phyloP scores from a whole-genome alignment of 2,888 invertebrate genomes.

The Spisula solida region DNA sequence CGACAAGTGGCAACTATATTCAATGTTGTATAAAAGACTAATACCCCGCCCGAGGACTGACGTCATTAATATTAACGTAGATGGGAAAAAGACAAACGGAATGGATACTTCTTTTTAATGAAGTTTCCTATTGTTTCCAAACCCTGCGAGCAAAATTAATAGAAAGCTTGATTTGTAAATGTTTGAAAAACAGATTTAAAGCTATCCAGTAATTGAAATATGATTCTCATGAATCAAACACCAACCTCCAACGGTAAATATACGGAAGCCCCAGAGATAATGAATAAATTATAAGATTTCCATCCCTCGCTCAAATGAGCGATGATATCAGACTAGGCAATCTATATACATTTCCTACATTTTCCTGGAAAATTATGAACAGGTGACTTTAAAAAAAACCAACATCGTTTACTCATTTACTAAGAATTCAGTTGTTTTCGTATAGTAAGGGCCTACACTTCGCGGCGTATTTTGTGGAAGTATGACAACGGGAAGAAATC shows the following conservation, averaged over 20 bases:
- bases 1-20: neutral
- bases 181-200: constrained; percentile 27
- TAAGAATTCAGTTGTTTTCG: too few relatives aligned
- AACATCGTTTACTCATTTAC: neutral
- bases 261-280: constrained; percentile 31
- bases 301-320: constrained; percentile 41
- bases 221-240: constrained; percentile 51
- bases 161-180: neutral
- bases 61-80: neutral
- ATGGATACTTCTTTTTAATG: neutral
- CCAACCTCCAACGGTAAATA: constrained; percentile 39
- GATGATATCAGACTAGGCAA: constrained; percentile 54
- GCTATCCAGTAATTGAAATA: constrained; percentile 61
- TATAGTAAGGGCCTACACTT: too few relatives aligned
- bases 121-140: neutral
- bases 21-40: neutral
- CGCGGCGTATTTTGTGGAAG: too few relatives aligned
- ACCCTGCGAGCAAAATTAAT: neutral
- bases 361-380: constrained; percentile 32
- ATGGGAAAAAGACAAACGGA: neutral
- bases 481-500: too few relatives aligned
- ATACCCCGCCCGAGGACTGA: neutral
- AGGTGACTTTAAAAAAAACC: constrained; percentile 14
- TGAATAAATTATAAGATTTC: constrained; percentile 60
- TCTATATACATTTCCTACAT: constrained; percentile 35